Conservation (phyloP, 2,113 vertebrate species). For the Galeopterus variegatus region DNA sequence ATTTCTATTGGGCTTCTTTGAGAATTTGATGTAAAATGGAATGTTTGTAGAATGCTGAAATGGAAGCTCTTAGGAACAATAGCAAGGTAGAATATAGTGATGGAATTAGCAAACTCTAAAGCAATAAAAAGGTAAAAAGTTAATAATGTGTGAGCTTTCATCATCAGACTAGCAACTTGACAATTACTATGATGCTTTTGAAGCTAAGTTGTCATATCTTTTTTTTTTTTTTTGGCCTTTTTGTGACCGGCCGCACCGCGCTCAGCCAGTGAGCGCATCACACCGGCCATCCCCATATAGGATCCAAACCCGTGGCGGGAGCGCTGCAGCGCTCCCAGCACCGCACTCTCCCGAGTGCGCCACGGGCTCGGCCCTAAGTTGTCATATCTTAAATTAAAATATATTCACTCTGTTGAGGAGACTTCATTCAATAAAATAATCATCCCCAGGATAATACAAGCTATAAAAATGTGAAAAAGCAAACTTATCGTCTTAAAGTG, state of each 20-base stretch:
- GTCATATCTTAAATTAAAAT: neutral
- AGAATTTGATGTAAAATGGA: neutral
- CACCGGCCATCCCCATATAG: too few relatives aligned
- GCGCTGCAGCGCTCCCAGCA: too few relatives aligned
- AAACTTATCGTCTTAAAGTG: neutral
- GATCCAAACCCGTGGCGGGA: too few relatives aligned
- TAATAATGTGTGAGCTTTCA: neutral
- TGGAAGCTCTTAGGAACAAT: neutral
- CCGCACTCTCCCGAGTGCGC: too few relatives aligned
- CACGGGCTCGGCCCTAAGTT: too few relatives aligned
- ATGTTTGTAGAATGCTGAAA: neutral
- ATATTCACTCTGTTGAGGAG: neutral
- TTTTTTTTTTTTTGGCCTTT: too few relatives aligned
- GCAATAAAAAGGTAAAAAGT: neutral
- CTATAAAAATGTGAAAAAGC: neutral
- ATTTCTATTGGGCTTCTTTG: neutral
- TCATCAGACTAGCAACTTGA: neutral
- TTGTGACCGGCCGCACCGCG: too few relatives aligned
- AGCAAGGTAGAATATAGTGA: neutral
- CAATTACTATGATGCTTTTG: neutral
- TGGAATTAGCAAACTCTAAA: neutral
- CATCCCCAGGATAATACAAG: neutral
- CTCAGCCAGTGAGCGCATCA: too few relatives aligned
- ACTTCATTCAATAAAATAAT: neutral
- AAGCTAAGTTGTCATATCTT: neutral